These are phyloP conservation scores for Anas platyrhynchos DNA, from an alignment of 2,113 vertebrate species.

Conservation along the genomic window DNA sequence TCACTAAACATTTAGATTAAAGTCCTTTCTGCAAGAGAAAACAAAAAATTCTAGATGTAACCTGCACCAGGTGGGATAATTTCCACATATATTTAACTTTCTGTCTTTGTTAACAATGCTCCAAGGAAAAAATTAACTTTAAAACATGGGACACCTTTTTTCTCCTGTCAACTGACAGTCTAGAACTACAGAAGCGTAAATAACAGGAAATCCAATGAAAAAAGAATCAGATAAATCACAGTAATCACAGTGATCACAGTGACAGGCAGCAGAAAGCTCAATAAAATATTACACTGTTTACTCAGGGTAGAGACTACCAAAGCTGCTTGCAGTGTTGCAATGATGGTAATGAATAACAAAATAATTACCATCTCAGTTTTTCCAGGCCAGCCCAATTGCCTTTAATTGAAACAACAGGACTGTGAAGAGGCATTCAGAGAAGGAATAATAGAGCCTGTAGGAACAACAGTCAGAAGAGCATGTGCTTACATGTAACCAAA, in stretches of 20 bases:
- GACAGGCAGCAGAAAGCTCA: neutral
- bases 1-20: neutral
- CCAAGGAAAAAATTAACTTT: neutral
- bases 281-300: neutral
- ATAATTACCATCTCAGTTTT: neutral
- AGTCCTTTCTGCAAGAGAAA: neutral
- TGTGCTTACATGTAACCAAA: accelerated
- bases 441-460: accelerated
- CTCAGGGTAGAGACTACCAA: neutral
- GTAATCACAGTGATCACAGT: neutral
- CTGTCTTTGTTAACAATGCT: neutral
- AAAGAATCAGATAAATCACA: neutral
- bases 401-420: neutral
- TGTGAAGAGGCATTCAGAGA: neutral
- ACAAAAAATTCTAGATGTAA: neutral
- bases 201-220: neutral
- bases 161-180: neutral
- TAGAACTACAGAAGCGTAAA: neutral
- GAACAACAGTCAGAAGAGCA: neutral
- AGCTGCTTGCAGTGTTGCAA: neutral
- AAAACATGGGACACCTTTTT: neutral
- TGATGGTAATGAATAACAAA: neutral
- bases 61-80: too few relatives aligned
- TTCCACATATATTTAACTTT: neutral
- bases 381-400: neutral